These are phyloP conservation scores for Argya squamiceps DNA, from an alignment of 2,797 vertebrate genomes.

Conservation along the genomic window DNA sequence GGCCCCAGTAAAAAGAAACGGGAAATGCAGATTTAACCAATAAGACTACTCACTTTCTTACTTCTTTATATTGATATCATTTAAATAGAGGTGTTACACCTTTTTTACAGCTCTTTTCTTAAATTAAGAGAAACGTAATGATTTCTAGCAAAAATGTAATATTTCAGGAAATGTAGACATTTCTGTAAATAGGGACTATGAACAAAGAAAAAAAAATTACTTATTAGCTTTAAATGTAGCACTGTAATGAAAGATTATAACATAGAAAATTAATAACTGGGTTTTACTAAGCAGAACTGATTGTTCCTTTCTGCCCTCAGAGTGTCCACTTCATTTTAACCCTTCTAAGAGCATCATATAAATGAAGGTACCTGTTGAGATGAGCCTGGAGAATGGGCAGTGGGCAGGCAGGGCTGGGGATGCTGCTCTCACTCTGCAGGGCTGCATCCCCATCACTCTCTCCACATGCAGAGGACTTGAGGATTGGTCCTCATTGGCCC, in stretches of 20 bases:
- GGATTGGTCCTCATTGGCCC: fast-evolving
- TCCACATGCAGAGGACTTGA: not conserved
- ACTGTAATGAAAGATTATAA: not conserved
- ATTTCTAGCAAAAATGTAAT: not conserved
- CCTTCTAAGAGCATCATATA: not conserved
- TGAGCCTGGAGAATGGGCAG: not conserved
- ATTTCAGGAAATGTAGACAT: not conserved
- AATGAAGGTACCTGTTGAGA: not conserved
- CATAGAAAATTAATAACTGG: not conserved
- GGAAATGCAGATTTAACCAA: not conserved
- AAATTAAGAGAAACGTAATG: not conserved
- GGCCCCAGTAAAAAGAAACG: not conserved
- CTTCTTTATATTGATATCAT: not conserved
- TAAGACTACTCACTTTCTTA: not conserved
- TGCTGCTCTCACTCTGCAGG: not conserved
- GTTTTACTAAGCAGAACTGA: not conserved
- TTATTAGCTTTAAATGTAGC: not conserved
- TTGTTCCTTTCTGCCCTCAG: not conserved
- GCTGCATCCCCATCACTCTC: not conserved
- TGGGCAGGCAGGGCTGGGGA: not conserved
- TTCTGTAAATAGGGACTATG: not conserved
- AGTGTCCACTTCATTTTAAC: not conserved
- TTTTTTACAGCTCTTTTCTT: not conserved
- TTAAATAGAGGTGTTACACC: not conserved
- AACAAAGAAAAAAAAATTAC: not conserved